Evolutionary conservation across 1,140 invertebrate species (phyloP).

Genomic region (Tigriopus japonicus): DNA sequence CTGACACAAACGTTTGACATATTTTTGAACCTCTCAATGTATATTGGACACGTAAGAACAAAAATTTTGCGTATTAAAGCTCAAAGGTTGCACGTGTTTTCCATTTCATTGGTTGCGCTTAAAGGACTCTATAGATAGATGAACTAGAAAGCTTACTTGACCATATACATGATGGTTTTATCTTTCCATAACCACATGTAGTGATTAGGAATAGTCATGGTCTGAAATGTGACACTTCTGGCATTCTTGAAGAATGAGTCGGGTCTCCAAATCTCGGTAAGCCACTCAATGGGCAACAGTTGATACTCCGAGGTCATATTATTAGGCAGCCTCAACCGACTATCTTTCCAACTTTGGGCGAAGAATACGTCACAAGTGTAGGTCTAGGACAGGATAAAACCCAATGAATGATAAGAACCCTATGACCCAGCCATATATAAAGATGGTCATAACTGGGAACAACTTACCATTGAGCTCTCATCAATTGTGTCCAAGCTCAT

Average conservation of each 20-base stretch:
- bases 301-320: slow-evolving; percentile 57
- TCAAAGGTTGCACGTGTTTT: too few relatives aligned
- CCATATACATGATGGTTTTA: slow-evolving; percentile 23
- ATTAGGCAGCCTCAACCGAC: slow-evolving; percentile 59
- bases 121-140: too few relatives aligned
- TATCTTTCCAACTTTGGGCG: slow-evolving; percentile 76
- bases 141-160: slow-evolving; percentile 23
- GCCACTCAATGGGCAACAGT: slow-evolving; percentile 21
- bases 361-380: slow-evolving; percentile 79
- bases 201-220: slow-evolving; percentile 26
- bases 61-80: too few relatives aligned
- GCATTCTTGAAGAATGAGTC: slow-evolving; percentile 25
- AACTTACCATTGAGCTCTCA: slow-evolving; percentile 65
- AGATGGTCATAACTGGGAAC: not conserved
- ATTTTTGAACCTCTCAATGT: too few relatives aligned
- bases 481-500: slow-evolving; percentile 81
- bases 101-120: too few relatives aligned
- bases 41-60: too few relatives aligned
- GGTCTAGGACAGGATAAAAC: slow-evolving; percentile 30
- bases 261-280: slow-evolving; percentile 22
- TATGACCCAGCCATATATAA: not conserved
- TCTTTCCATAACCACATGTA: slow-evolving; percentile 22
- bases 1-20: too few relatives aligned
- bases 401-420: not conserved
- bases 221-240: slow-evolving; percentile 24